Conservation (phyloP, 1,140 invertebrate species). For the Portunus trituberculatus region DNA sequence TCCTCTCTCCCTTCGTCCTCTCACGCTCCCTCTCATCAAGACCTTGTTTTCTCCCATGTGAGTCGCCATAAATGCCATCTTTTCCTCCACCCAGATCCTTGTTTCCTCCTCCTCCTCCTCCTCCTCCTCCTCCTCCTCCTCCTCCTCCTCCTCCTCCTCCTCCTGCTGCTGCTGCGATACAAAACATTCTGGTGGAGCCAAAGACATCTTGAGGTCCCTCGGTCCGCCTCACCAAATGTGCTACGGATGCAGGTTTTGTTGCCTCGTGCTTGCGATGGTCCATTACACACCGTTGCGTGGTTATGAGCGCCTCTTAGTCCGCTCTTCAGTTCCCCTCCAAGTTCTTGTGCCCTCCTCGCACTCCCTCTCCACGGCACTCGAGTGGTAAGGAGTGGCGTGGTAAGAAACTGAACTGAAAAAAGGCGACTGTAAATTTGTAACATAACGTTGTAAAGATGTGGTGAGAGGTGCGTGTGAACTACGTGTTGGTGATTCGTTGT, state of each 20-base stretch:
- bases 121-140: neutral
- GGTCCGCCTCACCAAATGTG: neutral
- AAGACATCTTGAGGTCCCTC: neutral
- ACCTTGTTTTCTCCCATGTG: neutral
- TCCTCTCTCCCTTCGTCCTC: neutral
- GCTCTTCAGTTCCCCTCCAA: neutral
- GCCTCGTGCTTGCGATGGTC: neutral
- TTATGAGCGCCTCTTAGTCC: neutral
- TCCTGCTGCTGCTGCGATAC: neutral
- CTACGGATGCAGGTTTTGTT: neutral
- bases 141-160: constrained; percentile 28
- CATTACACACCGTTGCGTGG: neutral
- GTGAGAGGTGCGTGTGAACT: too few species aligned
- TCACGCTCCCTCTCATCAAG: neutral
- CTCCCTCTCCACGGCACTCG: too few species aligned
- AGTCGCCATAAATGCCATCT: neutral
- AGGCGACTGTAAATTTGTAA: too few species aligned
- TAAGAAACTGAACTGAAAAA: too few species aligned
- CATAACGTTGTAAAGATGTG: too few species aligned
- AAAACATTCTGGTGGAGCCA: neutral
- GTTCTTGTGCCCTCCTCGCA: too few species aligned
- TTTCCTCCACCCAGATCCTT: neutral
- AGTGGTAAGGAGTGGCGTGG: too few species aligned
- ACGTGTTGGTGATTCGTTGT: too few species aligned
- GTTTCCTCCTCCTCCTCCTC: neutral